These are phyloP conservation scores for Drosophila nr. perissopoda DNA, from an alignment of 2,888 invertebrate genomes.

Conservation along the genomic window DNA sequence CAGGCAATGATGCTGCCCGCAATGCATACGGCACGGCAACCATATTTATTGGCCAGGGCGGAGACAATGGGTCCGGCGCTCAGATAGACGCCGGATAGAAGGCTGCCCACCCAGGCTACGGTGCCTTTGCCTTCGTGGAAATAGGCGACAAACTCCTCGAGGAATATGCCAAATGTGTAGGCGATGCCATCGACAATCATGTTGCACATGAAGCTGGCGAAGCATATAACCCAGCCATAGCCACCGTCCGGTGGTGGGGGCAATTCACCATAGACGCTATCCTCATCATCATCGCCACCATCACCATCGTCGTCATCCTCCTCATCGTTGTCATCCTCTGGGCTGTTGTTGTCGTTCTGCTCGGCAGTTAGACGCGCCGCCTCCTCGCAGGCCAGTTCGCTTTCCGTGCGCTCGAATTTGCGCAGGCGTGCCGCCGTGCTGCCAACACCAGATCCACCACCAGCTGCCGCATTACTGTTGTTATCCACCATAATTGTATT, in stretches of 20 bases:
- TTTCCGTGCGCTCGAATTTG: conserved; percentile 89
- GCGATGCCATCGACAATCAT: conserved; percentile 99
- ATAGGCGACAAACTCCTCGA: conserved; percentile 91
- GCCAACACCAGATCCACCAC: conserved; percentile 48
- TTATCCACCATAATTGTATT: conserved; percentile 73
- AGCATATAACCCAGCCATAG: conserved; percentile 96
- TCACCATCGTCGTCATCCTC: conserved; percentile 85
- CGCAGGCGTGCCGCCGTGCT: conserved; percentile 82
- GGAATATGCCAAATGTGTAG: conserved; percentile 98
- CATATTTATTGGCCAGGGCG: conserved; percentile 97
- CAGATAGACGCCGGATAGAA: conserved; percentile 97
- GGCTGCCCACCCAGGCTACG: conserved; percentile 97
- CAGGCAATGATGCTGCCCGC: conserved; percentile 95
- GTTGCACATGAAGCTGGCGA: conserved; percentile 98
- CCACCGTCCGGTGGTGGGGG: conserved; percentile 96
- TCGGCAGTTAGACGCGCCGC: conserved; percentile 91
- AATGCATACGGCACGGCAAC: conserved; percentile 97
- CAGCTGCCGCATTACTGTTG: conserved; percentile 53
- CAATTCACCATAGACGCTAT: conserved; percentile 90
- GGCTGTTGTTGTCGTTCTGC: conserved; percentile 86
- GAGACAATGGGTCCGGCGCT: conserved; percentile 98
- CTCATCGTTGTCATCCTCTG: conserved; percentile 63
- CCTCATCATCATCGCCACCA: conserved; percentile 87
- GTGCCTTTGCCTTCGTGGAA: conserved; percentile 95
- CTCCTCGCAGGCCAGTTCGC: conserved; percentile 94